phyloP scores from a whole-genome alignment of 2,797 vertebrate species.

The Fistularia commersonii region DNA sequence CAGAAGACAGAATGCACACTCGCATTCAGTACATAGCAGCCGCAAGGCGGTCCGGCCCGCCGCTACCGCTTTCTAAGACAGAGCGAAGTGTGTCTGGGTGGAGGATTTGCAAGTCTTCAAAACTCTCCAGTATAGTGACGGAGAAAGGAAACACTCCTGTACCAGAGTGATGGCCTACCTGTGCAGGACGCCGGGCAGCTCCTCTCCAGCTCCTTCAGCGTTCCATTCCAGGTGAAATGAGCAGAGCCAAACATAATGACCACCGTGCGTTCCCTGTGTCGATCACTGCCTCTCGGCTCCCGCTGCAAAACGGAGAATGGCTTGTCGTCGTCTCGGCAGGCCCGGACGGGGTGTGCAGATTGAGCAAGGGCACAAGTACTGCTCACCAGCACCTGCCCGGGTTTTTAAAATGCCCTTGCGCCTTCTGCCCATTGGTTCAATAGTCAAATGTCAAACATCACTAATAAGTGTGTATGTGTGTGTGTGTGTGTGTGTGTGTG shows the following conservation, averaged over 20 bases:
- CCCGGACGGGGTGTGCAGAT: conserved; percentile 5
- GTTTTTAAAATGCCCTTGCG: conserved; percentile 37
- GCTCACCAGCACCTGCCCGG: conserved; percentile 38
- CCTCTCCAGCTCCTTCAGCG: conserved; percentile 41
- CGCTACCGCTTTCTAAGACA: no score
- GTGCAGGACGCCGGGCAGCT: conserved; percentile 1
- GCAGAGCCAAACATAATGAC: conserved; percentile 22
- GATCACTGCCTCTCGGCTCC: not conserved
- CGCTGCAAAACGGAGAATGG: no score
- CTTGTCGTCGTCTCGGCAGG: not conserved
- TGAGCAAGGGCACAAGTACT: conserved; percentile 4
- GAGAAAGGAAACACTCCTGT: no score
- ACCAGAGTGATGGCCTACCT: conserved; percentile 26
- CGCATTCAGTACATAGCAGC: conserved; percentile 34
- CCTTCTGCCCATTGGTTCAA: conserved; percentile 30
- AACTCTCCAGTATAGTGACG: not conserved
- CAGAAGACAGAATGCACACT: conserved; percentile 9
- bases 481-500: conserved; percentile 6
- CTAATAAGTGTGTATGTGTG: conserved; percentile 9
- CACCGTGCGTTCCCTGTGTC: conserved; percentile 20
- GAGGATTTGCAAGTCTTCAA: not conserved
- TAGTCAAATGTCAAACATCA: conserved; percentile 39
- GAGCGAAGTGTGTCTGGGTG: no score
- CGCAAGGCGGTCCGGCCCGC: conserved; percentile 1
- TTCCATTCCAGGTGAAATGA: conserved; percentile 57